Conservation (phyloP, 92 coral and sea anemone genomes). For the Ricordea florida region DNA sequence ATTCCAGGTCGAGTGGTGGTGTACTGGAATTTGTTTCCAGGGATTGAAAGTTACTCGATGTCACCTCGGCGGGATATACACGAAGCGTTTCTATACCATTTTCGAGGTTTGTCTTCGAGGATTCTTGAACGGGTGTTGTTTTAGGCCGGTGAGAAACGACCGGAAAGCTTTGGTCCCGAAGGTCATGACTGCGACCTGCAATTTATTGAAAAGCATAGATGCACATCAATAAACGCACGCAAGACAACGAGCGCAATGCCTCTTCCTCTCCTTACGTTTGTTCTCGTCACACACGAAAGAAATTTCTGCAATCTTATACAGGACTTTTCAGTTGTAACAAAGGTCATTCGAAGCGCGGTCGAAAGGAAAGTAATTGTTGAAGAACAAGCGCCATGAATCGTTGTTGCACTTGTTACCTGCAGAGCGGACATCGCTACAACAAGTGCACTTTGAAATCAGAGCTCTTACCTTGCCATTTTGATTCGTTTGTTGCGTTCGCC, state of each 20-base stretch:
- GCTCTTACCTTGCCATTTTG: slow-evolving; percentile 22
- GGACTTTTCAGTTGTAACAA: too few relatives aligned
- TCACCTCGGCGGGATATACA: slow-evolving; percentile 83
- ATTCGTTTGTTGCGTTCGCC: slow-evolving; percentile 23
- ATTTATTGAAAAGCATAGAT: slow-evolving; percentile 2
- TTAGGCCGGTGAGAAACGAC: background rate
- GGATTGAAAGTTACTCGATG: slow-evolving; percentile 10
- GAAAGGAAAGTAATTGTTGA: background rate
- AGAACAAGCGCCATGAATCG: background rate
- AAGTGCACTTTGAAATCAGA: slow-evolving; percentile 62
- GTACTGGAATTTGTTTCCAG: too few relatives aligned
- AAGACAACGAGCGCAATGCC: too few relatives aligned
- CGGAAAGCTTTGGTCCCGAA: background rate
- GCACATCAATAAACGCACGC: too few relatives aligned
- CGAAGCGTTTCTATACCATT: slow-evolving; percentile 53
- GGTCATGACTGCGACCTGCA: slow-evolving; percentile 38
- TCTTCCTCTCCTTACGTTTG: too few relatives aligned
- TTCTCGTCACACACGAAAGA: too few relatives aligned
- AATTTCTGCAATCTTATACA: too few relatives aligned
- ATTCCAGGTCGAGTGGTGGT: background rate
- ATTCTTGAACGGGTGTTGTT: slow-evolving; percentile 5
- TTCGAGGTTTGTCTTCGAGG: slow-evolving; percentile 38
- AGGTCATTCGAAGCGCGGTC: too few relatives aligned
- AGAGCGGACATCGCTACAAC: slow-evolving; percentile 16
- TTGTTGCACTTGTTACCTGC: slow-evolving; percentile 75